Conservation (phyloP, 2,888 invertebrate species). For the Agrenia bidenticulata region DNA sequence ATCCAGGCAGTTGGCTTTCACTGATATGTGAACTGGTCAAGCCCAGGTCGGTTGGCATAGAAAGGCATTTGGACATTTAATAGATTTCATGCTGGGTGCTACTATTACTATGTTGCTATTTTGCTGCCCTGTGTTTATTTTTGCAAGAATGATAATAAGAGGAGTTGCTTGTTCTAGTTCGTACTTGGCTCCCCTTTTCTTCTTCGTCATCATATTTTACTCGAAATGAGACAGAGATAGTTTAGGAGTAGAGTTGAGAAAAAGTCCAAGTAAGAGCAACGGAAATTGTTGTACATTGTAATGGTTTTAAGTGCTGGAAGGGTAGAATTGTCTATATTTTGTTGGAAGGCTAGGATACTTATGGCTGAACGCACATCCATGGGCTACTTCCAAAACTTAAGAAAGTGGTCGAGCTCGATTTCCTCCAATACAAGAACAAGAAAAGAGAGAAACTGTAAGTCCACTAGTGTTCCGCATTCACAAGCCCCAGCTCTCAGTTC, state of each 20-base stretch:
- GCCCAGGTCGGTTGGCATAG: too few species aligned
- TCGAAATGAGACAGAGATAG: neutral
- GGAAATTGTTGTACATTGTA: conserved; percentile 1
- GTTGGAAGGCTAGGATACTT: neutral
- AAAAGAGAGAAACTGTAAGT: neutral
- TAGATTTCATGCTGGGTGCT: too few species aligned
- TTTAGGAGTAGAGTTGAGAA: neutral
- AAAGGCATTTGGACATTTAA: too few species aligned
- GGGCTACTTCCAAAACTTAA: neutral
- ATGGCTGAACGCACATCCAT: neutral
- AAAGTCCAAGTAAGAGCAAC: neutral
- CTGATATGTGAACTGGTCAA: too few species aligned
- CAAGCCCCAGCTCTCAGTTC: conserved; percentile 13
- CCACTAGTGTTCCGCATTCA: neutral
- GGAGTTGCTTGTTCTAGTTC: too few species aligned
- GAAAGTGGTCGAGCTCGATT: conserved; percentile 2
- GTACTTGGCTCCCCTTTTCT: conserved; percentile 8
- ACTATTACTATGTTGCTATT: too few species aligned
- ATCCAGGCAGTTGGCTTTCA: too few species aligned
- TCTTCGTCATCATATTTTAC: conserved; percentile 17
- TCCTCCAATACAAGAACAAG: neutral
- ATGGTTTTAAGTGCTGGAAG: neutral
- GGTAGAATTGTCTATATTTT: neutral
- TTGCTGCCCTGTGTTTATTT: too few species aligned
- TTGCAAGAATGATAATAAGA: too few species aligned